phyloP scores from a whole-genome alignment of 2,797 vertebrate species.

The Coregonus sp. region DNA sequence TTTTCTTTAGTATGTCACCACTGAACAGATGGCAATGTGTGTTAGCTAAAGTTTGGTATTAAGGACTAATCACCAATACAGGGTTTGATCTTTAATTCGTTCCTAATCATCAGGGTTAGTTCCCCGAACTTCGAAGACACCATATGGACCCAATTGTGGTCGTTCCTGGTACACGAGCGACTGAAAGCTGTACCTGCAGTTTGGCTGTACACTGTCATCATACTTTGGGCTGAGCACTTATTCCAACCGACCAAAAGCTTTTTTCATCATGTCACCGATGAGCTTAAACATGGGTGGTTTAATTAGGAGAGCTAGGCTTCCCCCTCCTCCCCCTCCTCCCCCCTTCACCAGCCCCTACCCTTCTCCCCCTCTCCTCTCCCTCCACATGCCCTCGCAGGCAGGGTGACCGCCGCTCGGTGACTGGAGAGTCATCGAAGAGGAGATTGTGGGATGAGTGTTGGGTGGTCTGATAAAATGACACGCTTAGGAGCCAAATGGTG shows the following conservation, averaged over 20 bases:
- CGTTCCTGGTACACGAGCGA: slow-evolving; percentile 83
- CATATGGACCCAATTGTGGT: slow-evolving; percentile 91
- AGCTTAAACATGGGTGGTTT: slow-evolving; percentile 54
- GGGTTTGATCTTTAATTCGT: slow-evolving; percentile 74
- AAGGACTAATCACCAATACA: slow-evolving; percentile 50
- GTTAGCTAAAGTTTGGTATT: slow-evolving; percentile 39
- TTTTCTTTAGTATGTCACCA: slow-evolving; percentile 43
- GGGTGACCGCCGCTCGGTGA: slow-evolving; percentile 21
- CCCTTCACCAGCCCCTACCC: background rate
- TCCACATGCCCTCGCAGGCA: background rate
- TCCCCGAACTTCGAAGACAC: slow-evolving; percentile 86
- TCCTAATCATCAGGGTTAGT: slow-evolving; percentile 88
- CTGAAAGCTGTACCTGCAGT: slow-evolving; percentile 77
- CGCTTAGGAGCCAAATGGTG: slow-evolving; percentile 30
- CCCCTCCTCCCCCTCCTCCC: background rate
- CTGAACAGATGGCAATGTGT: slow-evolving; percentile 38
- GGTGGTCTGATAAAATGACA: slow-evolving; percentile 46
- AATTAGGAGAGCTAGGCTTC: slow-evolving; percentile 47
- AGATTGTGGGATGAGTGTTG: slow-evolving; percentile 39
- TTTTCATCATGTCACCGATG: slow-evolving; percentile 43
- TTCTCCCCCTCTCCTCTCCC: too few species aligned
- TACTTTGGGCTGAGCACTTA: slow-evolving; percentile 2
- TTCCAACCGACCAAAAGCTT: slow-evolving; percentile 50
- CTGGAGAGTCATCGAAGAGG: slow-evolving; percentile 50
- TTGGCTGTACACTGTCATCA: slow-evolving; percentile 28